Evolutionary conservation across 2,113 vertebrate species (phyloP).

Genomic region (Recurvirostra avosetta): DNA sequence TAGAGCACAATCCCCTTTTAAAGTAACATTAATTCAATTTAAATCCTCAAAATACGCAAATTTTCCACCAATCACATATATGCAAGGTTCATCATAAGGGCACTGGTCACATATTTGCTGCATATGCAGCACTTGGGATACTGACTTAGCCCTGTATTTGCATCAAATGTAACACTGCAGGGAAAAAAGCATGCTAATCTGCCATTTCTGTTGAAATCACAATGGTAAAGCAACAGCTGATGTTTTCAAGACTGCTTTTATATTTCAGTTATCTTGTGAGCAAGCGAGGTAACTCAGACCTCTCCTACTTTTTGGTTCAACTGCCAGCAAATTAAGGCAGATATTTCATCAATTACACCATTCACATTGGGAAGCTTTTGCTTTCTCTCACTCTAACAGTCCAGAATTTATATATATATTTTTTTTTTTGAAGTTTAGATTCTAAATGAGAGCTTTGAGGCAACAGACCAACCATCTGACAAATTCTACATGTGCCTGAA

Average conservation of each 20-base stretch:
- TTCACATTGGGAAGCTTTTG: background rate
- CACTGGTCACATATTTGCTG: background rate
- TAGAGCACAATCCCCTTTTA: background rate
- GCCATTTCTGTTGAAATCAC: background rate
- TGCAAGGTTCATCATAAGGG: background rate
- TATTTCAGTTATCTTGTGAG: background rate
- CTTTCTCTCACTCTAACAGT: background rate
- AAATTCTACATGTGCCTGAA: background rate
- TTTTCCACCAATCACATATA: background rate
- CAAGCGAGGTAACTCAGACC: background rate
- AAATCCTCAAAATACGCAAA: background rate
- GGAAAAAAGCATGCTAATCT: background rate
- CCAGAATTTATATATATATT: background rate
- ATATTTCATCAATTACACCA: background rate
- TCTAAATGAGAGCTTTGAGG: background rate
- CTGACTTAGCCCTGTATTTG: background rate
- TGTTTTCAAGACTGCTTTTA: background rate
- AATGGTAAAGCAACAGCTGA: background rate
- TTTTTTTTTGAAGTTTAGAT: background rate
- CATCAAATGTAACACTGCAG: accelerated
- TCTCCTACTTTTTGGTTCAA: background rate
- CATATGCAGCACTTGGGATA: background rate
- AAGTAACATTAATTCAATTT: background rate
- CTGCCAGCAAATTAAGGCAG: background rate
- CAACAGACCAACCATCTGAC: background rate